Conservation (phyloP, 2,797 vertebrate genomes). For the Chloroceryle amazona region DNA sequence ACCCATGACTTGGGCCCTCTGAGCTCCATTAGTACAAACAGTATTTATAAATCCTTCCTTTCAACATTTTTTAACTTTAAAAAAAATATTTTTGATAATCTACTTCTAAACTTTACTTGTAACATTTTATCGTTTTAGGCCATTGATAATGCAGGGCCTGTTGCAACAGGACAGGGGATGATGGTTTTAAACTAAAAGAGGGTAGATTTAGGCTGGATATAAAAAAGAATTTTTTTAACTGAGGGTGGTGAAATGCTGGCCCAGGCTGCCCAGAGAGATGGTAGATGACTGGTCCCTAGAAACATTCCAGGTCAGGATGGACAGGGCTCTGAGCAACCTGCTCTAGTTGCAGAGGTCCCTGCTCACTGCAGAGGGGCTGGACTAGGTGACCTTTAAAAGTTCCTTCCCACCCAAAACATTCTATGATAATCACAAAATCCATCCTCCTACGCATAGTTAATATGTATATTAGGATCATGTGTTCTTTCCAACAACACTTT, state of each 20-base stretch:
- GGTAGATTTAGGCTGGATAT: background rate
- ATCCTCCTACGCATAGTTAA: background rate
- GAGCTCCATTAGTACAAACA: background rate
- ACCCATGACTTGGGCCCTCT: accelerated
- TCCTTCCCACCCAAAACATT: background rate
- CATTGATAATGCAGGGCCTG: background rate
- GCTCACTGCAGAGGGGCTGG: background rate
- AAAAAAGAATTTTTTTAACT: background rate
- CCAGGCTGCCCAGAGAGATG: background rate
- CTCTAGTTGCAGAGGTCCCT: background rate
- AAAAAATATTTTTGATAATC: too few relatives aligned
- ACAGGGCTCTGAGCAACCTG: background rate
- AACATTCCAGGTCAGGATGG: background rate
- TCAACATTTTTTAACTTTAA: too few relatives aligned
- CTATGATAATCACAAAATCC: background rate
- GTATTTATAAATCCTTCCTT: background rate
- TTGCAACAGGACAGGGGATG: background rate
- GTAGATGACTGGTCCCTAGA: too few relatives aligned
- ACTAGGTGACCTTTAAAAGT: background rate
- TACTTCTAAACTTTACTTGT: background rate
- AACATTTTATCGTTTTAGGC: accelerated
- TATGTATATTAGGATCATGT: accelerated
- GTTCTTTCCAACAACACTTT: background rate
- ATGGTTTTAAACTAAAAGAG: background rate
- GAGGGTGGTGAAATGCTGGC: background rate